Conservation (phyloP, 1,140 invertebrate genomes). For the Rhagoletis pomonella region DNA sequence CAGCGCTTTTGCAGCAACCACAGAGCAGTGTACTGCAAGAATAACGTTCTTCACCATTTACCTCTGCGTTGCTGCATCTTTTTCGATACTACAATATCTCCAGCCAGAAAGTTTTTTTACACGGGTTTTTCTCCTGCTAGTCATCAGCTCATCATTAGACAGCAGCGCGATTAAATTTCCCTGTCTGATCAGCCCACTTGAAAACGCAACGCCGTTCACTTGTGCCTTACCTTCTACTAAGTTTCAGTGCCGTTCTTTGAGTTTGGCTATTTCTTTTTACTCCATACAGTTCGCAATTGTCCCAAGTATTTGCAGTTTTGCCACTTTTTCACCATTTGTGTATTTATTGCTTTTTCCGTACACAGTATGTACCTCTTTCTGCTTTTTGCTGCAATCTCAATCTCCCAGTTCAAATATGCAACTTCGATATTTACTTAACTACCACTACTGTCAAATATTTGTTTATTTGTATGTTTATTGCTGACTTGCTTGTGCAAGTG, state of each 20-base stretch:
- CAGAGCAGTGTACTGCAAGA: background rate
- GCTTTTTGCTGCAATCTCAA: background rate
- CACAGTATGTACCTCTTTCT: background rate
- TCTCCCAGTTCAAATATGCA: background rate
- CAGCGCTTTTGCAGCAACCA: background rate
- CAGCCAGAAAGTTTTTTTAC: background rate
- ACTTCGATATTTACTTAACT: background rate
- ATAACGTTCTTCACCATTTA: background rate
- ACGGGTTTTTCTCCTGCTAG: background rate
- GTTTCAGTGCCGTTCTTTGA: background rate
- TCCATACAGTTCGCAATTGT: background rate
- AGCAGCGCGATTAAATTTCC: background rate
- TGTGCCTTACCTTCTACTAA: background rate
- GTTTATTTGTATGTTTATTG: conserved; percentile 13
- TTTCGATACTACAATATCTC: conserved; percentile 26
- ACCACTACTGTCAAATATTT: conserved; percentile 38
- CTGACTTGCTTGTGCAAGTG: background rate
- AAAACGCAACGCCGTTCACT: background rate
- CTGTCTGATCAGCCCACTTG: conserved; percentile 23
- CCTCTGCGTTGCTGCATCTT: background rate
- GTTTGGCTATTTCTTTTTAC: background rate
- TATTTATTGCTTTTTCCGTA: background rate
- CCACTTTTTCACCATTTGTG: conserved; percentile 18
- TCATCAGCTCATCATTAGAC: conserved; percentile 43
- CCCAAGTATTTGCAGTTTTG: conserved; percentile 44